Percentiles rank a stretch among this genome's conserved stretches.
These are phyloP conservation scores for Chloropsis cyanopogon DNA, from an alignment of 2,113 vertebrate genomes.

Conservation along the genomic window DNA sequence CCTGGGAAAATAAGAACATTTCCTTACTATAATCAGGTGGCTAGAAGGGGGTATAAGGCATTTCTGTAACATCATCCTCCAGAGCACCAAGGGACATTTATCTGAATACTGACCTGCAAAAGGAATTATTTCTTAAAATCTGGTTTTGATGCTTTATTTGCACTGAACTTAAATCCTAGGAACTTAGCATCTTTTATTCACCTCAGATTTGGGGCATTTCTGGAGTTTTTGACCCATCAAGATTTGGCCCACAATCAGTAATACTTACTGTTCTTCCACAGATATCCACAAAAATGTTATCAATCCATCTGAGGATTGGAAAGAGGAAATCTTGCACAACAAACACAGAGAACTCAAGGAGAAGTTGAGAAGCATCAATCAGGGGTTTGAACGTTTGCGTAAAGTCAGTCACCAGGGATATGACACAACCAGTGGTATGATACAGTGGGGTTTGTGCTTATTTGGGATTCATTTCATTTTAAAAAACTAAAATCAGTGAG, in stretches of 20 bases:
- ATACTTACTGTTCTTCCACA: conserved; percentile 31
- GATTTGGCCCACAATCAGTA: background rate
- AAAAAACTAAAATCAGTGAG: background rate
- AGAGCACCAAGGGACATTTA: background rate
- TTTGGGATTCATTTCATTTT: background rate
- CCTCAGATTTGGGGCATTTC: background rate
- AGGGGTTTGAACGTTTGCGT: conserved; percentile 88
- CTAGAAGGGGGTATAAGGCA: background rate
- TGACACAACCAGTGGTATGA: conserved; percentile 78
- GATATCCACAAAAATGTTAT: conserved; percentile 89
- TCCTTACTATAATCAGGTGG: background rate
- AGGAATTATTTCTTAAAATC: background rate
- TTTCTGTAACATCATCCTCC: background rate
- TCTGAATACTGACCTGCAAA: background rate
- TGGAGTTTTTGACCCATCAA: background rate
- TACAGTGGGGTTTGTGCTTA: background rate
- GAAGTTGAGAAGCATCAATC: conserved; percentile 84
- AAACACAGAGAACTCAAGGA: conserved; percentile 89
- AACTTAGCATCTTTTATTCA: background rate
- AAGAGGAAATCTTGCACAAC: conserved; percentile 77
- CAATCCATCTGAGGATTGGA: conserved; percentile 77
- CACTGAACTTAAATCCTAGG: background rate
- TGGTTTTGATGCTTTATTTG: background rate
- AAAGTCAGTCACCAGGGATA: conserved; percentile 91
- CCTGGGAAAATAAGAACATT: background rate